Conservation (phyloP, 2,797 vertebrate species). For the Gambusia yucatana region DNA sequence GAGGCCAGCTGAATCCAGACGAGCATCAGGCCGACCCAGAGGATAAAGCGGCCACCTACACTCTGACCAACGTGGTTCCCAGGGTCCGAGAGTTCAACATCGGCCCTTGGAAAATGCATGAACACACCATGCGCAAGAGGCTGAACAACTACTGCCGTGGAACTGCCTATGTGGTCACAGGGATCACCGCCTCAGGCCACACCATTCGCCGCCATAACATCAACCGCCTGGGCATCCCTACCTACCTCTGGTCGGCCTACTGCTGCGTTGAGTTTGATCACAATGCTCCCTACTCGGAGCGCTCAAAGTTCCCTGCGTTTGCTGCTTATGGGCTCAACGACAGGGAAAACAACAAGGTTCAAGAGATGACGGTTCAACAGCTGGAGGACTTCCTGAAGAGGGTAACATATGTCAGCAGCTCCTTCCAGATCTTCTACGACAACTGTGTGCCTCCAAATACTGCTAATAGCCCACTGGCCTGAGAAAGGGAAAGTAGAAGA, state of each 20-base stretch:
- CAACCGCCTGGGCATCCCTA: slow-evolving; percentile 74
- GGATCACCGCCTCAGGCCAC: slow-evolving; percentile 74
- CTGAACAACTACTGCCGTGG: slow-evolving; percentile 81
- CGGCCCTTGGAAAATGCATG: slow-evolving; percentile 66
- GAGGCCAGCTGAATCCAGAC: slow-evolving; percentile 77
- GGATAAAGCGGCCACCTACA: slow-evolving; percentile 79
- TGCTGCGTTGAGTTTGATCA: slow-evolving; percentile 75
- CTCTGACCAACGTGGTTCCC: slow-evolving; percentile 78
- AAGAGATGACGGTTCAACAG: slow-evolving; percentile 69
- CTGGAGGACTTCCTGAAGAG: slow-evolving; percentile 76
- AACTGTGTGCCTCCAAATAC: slow-evolving; percentile 62
- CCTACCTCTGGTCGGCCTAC: slow-evolving; percentile 78
- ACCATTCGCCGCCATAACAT: slow-evolving; percentile 70
- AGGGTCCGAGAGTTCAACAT: slow-evolving; percentile 70
- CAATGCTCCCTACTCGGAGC: slow-evolving; percentile 71
- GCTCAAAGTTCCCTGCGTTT: slow-evolving; percentile 75
- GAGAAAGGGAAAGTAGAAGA: neutral
- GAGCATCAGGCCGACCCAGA: slow-evolving; percentile 67
- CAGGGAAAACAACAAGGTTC: slow-evolving; percentile 53
- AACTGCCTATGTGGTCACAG: slow-evolving; percentile 67
- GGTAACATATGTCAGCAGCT: slow-evolving; percentile 68
- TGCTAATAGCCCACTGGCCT: slow-evolving; percentile 6
- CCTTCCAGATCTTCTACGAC: slow-evolving; percentile 76
- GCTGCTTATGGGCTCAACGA: slow-evolving; percentile 71
- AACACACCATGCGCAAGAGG: slow-evolving; percentile 63